Base-by-base conservation (phyloP, 2,888 invertebrate species). In the Anorthoa munda region DNA sequence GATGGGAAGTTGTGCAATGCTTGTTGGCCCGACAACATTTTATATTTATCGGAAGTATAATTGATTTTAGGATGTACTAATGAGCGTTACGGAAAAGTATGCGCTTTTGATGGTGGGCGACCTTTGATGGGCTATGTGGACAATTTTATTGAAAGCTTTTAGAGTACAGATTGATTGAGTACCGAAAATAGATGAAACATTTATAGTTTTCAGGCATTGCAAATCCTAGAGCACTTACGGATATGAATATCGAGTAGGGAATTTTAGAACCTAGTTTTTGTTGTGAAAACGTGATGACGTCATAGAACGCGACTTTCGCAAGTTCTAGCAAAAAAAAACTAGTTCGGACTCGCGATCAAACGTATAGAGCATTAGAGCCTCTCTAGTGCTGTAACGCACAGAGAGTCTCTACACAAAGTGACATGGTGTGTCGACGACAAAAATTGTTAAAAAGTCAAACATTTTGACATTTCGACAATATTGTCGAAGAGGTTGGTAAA, bases 1-100 rank as follows among this genome's bases (percentile, higher is more conserved):
- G 65, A 67, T 89, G 91, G 92, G 93, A 93, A 92, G 92, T 91
- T 89, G 92, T 91, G 90, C 91, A 93, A 93, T 88, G 75, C 88
- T 87, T 85, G 77, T 82, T 77, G 84, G 73, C 56, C 64, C 70
- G 73, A 78, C 75, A 73, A 65, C 51, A 63, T 75, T 79, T 80
- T 77, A 68, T 75, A 75, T 76, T 76, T 68, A 80, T 88, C 89
- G 92, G 92, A 92, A 91, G 91, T 91, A 72, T 78, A 79, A 82
- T 87, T 81, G 79, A 75, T 77, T 74, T 61, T 72, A 66, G 59
- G 48, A 51, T 75, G 21, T 51, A 56, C 12, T 81, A 75, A 85
- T 72, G 46, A 66, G 67, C 78, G 77, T 76, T 70, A 66, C 71
- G 56, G 39, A 66, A 73, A 74, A 56, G 53, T 72, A 68, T 56